A percentile compares a stretch with the other conserved stretches of the same genome.
These are phyloP conservation scores for Leptinotarsa haldemani DNA, from an alignment of 2,888 invertebrate genomes.

Conservation along the genomic window DNA sequence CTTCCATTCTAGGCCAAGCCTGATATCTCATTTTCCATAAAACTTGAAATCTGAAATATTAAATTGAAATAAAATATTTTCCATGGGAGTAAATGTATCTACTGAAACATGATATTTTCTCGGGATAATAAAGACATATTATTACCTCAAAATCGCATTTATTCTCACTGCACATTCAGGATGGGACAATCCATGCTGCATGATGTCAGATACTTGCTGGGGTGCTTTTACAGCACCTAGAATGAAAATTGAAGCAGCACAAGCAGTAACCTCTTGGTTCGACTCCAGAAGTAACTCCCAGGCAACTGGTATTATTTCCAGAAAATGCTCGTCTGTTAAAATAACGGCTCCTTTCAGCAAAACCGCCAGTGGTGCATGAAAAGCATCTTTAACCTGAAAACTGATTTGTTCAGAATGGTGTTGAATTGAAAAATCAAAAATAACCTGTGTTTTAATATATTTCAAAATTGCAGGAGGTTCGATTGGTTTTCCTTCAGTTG, in stretches of 20 bases:
- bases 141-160: conserved; percentile 80
- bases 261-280: conserved; percentile 88
- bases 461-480: conserved; percentile 80
- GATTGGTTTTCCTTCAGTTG: conserved; percentile 66
- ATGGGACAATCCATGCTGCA: conserved; percentile 89
- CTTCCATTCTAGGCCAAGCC: conserved; percentile 99
- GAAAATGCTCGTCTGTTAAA: conserved; percentile 86
- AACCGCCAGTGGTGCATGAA: conserved; percentile 89
- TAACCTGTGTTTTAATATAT: conserved; percentile 80
- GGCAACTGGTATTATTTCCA: conserved; percentile 89
- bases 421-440: neutral
- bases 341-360: conserved; percentile 92
- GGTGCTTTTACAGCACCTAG: conserved; percentile 93
- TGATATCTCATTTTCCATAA: conserved; percentile 97
- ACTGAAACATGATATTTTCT: too few species aligned
- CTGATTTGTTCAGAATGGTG: neutral
- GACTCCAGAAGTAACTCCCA: conserved; percentile 95
- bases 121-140: neutral
- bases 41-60: conserved; percentile 80
- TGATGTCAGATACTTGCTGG: conserved; percentile 87
- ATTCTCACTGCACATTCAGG: conserved; percentile 84
- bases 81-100: too few species aligned
- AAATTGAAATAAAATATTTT: neutral
- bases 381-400: conserved; percentile 83
- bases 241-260: conserved; percentile 91